Evolutionary conservation across 2,888 invertebrate genomes (phyloP), one percentile per base, ranked within the genome.

Genomic region (Coelopa pilipes): DNA sequence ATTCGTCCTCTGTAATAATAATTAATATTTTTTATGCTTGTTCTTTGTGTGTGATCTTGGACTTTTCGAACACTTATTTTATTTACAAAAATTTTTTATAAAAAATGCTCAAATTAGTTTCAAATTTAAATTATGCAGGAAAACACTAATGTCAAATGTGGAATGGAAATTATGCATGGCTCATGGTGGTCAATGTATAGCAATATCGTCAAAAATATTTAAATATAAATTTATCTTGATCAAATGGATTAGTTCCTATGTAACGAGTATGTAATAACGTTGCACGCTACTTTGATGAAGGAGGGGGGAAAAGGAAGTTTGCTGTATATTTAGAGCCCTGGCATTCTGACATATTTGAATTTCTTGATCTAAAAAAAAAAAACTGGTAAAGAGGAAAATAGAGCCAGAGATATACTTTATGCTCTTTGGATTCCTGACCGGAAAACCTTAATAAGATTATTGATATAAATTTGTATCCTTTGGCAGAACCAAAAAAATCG

Each of bases 261-360:
- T 89, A 99, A 59, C 89, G 97, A 77, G 97, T 99, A 0, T 99
- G 93, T 86, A 99, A 99, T 85, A 96, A 97, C 84, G 96, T 97
- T 3, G 98, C 98, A 0, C 90, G 96, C 75, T 99, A 98, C 88
- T 98, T 99, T 0, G 98, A 98, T 87, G 98, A 99, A 89, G 98
- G 98, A 24, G 98, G 98, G 66, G 98, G 98, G 84, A 98, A 98
- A 90, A 89, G 98, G 76, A 98, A 98, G 2, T 98, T 99, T 89
- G 98, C 99, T 17, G 92, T 99, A 76, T 99, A 99, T 84, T 88
- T 99, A 70, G 99, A 99, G 87, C 99, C 99, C 0, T 99, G 99
- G 99, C 99, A 99, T 89, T 94, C 96, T 0, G 99, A 99, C 87
- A 90, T 99, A 75, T 96, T 98, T 85, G 97, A 97, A 75, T 99